Evolutionary conservation across 2,113 vertebrate genomes (phyloP), one percentile per base, ranked within the genome.

Genomic region (Oreochromis tanganicae): DNA sequence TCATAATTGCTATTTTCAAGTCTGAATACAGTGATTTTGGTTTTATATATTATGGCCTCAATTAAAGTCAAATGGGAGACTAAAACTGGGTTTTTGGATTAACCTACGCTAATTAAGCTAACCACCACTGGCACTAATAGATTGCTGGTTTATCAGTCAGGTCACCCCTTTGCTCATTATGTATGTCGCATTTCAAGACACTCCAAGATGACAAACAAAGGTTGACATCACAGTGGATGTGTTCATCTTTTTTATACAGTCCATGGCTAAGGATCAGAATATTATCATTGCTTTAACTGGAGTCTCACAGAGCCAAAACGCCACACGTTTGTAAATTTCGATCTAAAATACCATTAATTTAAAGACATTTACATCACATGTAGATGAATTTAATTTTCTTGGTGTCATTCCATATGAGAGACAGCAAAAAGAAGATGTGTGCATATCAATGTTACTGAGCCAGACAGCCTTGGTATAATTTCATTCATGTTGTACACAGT

Each of bases 391-490:
- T 0, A 46, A 32, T 83, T 32, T 6, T 19, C 55, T 36, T 32
- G 17, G 32, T 81, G 56, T 73, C 19, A 61, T 75, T 29, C 27
- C 71, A 9, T 3, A 16, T 36, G 56, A 73, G 71, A 79, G 59
- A 41, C 43, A n/a, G 73, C 17, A 27, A 46, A 41, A 32, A 38
- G 78, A 75, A 66, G 88, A 63, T 54, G 89, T 88, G 50, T n/a
- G 2, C 38, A 85, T 48, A 41, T 14, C 11, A 14, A 7, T 5
- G 38, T 81, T 6, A 13, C 75, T 34, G 83, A 86, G 27, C 43
- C 92, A 91, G 91, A 84, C 92, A 43, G 38, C 50, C 86, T 88
- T 79, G 82, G 89, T 84, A 41, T 63, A 36, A 80, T 59, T 81
- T 92, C 82, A 87, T 85, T 89, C 85, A 5, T 78, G 71, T 78